Evolutionary conservation across 1,140 invertebrate species (phyloP), one percentile per base, ranked within the genome.

Genomic region (Apolygus lucorum): DNA sequence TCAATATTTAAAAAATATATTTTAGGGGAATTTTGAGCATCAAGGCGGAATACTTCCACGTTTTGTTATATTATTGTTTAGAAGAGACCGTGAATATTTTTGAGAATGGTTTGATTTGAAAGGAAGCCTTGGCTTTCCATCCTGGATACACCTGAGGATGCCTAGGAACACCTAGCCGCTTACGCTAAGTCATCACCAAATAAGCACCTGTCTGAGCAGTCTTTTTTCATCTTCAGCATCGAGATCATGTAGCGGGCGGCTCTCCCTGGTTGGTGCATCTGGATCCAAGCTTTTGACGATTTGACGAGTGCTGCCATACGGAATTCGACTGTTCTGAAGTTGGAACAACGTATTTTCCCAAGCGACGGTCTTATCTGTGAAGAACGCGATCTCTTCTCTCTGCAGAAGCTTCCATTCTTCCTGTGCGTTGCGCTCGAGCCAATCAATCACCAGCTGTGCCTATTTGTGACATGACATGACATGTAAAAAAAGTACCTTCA

Each of bases 261-360:
- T 87, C 76, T 96, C 87, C 69, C 93, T 82, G 24, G 87, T 80
- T 0, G 91, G 89, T 29, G 94, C 94, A 87, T 98, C 95, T n/a
- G 95, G 95, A 81, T 99, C 95, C 74, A 98, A 80, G 73, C 86
- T 84, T 14, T 86, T 85, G 0, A 94, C 86, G 64, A 91, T 81
- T 68, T 84, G 81, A 62, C 84, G 79, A 1, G 80, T 79, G 28
- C 82, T 84, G 14, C 75, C 70, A 75, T 87, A 87, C 14, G 86
- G 83, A 1, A 68, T 21, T 28, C 66, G 13, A 1, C n/a, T 22
- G 68, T 84, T 84, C 72, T 89, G 81, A 52, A 96, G 78, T 72
- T 91, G 86, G 79, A 92, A 89, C 8, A 95, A 81, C 2, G 94
- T 95, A 78, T 97, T 96, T 80, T 95, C 92, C 93, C 93, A 96